These are phyloP conservation scores for Acipenser ruthenus DNA, from an alignment of 2,797 vertebrate genomes.

Conservation along the genomic window DNA sequence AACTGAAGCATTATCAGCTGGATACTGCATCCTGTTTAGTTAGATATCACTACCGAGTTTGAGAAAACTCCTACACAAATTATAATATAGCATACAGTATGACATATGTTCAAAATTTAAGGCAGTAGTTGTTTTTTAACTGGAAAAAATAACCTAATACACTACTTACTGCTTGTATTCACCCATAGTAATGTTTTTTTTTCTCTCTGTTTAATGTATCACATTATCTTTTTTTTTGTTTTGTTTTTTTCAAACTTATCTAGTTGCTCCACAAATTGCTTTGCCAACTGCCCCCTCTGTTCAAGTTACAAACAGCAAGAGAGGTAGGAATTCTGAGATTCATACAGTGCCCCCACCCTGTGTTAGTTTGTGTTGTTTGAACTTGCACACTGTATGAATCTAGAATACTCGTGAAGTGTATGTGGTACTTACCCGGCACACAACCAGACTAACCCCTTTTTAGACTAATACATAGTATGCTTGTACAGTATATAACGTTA, in stretches of 20 bases:
- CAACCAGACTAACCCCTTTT: constrained; percentile 22
- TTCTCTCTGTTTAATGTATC: constrained; percentile 43
- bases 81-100: constrained; percentile 23
- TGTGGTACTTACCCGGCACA: constrained; percentile 29
- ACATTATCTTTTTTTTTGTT: constrained; percentile 43
- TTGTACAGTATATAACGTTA: too few relatives aligned
- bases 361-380: constrained; percentile 48
- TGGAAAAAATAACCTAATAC: neutral
- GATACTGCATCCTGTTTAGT: too few relatives aligned
- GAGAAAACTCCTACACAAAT: too few relatives aligned
- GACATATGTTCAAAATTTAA: constrained; percentile 33
- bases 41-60: too few relatives aligned
- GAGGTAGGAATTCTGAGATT: constrained; percentile 89
- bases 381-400: constrained; percentile 69
- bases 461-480: neutral
- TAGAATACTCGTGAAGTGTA: constrained; percentile 63
- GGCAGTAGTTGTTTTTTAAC: constrained; percentile 30
- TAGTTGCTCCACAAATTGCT: constrained; percentile 88
- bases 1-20: too few relatives aligned
- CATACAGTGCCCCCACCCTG: constrained; percentile 53
- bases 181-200: constrained; percentile 40
- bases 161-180: constrained; percentile 27
- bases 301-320: constrained; percentile 92
- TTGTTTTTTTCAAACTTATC: constrained; percentile 73
- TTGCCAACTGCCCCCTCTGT: constrained; percentile 88